phyloP scores from a whole-genome alignment of 2,797 vertebrate species.

The Sebastes nivosus region DNA sequence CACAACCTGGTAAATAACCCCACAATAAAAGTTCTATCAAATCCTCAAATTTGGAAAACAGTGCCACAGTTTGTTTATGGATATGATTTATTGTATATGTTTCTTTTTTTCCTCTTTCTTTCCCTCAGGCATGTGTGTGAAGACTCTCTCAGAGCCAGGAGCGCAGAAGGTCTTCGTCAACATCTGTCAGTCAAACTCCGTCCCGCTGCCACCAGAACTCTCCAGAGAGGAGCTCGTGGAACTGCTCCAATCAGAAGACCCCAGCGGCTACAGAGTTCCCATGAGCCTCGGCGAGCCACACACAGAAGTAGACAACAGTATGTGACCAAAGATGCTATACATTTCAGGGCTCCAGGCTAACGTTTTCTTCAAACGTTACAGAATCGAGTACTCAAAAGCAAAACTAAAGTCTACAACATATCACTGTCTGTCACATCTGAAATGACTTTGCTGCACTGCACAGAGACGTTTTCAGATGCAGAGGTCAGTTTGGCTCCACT shows the following conservation, averaged over 20 bases:
- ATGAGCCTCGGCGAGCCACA: conserved; percentile 94
- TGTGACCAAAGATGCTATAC: conserved; percentile 29
- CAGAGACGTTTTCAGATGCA: no score
- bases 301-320: conserved; percentile 89
- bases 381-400: no score
- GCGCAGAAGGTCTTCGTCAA: conserved; percentile 90
- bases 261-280: conserved; percentile 88
- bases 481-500: no score
- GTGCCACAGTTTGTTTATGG: not conserved
- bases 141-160: conserved; percentile 78
- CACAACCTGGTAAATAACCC: conserved; percentile 74
- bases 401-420: no score
- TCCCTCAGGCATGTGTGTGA: conserved; percentile 88
- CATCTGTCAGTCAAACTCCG: conserved; percentile 86
- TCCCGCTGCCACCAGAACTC: conserved; percentile 86
- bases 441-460: no score
- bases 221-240: conserved; percentile 85
- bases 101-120: not conserved
- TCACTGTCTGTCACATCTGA: no score
- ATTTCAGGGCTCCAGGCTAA: not conserved
- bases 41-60: not conserved
- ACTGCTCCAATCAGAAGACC: conserved; percentile 90
- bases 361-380: no score
- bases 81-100: fast-evolving
- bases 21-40: not conserved